phyloP scores from a whole-genome alignment of 2,113 vertebrate species.

The Myrmecophaga tridactyla region DNA sequence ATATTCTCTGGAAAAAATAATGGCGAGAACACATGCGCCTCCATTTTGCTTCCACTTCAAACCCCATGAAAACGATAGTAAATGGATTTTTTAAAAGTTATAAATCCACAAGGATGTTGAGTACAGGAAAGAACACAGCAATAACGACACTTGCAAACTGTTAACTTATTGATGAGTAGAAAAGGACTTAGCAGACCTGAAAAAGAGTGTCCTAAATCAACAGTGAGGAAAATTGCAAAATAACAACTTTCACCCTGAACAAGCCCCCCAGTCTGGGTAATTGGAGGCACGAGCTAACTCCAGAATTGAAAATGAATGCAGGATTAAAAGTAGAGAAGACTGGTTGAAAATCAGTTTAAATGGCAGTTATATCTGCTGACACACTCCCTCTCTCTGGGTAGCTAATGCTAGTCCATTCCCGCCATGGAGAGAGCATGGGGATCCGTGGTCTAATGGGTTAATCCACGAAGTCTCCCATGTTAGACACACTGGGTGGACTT shows the following conservation, averaged over 20 bases:
- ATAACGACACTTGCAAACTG: not conserved
- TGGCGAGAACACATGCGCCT: no score
- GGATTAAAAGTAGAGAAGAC: not conserved
- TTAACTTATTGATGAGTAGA: not conserved
- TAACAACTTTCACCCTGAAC: not conserved
- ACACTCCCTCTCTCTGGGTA: fast-evolving
- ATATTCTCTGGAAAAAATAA: not conserved
- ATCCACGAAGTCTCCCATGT: fast-evolving
- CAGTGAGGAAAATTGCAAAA: not conserved
- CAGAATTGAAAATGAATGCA: not conserved
- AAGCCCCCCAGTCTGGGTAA: no score
- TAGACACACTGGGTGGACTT: no score
- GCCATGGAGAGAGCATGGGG: not conserved
- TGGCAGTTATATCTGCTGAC: fast-evolving
- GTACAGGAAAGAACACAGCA: not conserved
- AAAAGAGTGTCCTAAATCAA: not conserved
- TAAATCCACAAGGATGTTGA: no score
- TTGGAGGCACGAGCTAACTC: not conserved
- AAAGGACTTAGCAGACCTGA: fast-evolving
- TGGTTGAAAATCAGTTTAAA: not conserved
- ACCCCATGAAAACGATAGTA: not conserved
- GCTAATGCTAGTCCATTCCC: not conserved
- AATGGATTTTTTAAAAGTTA: not conserved
- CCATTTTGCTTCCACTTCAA: not conserved
- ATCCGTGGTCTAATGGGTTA: fast-evolving